Conservation (phyloP, 2,113 vertebrate genomes). For the Sceloporus tristichus region DNA sequence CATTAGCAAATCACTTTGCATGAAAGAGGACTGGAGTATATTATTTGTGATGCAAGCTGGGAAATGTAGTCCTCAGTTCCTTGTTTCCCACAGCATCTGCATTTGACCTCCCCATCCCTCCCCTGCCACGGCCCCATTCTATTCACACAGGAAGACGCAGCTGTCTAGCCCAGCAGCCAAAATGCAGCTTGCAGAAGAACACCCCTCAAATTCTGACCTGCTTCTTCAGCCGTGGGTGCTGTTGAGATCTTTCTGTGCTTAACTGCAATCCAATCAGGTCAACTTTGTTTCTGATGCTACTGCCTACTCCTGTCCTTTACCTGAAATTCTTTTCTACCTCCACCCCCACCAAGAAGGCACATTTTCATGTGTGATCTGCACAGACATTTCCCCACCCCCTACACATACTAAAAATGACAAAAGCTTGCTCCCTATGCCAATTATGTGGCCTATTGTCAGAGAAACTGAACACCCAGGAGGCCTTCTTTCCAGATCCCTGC, state of each 20-base stretch:
- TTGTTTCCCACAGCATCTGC: constrained; percentile 15
- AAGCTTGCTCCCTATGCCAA: background rate
- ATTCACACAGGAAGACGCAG: background rate
- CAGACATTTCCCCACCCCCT: background rate
- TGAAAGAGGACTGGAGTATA: background rate
- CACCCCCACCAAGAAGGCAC: background rate
- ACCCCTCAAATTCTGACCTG: constrained; percentile 22
- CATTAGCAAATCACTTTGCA: background rate
- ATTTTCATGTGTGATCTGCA: background rate
- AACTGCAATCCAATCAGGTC: background rate
- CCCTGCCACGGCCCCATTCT: background rate
- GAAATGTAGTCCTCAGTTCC: constrained; percentile 27
- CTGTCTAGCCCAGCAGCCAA: constrained; percentile 28
- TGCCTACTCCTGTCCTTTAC: background rate
- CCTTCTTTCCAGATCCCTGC: background rate
- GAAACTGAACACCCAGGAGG: constrained; percentile 16
- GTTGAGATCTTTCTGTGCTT: constrained; percentile 6
- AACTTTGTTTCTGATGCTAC: background rate
- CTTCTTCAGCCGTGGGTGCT: constrained; percentile 3
- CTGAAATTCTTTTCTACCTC: background rate
- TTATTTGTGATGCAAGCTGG: constrained; percentile 8
- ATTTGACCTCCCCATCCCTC: background rate
- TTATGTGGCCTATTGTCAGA: background rate
- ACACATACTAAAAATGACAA: background rate
- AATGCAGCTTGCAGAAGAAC: background rate